Percentiles rank a stretch among this genome's conserved stretches.
phyloP scores from a whole-genome alignment of 2,113 vertebrate genomes.

The Girardinichthys multiradiatus region DNA sequence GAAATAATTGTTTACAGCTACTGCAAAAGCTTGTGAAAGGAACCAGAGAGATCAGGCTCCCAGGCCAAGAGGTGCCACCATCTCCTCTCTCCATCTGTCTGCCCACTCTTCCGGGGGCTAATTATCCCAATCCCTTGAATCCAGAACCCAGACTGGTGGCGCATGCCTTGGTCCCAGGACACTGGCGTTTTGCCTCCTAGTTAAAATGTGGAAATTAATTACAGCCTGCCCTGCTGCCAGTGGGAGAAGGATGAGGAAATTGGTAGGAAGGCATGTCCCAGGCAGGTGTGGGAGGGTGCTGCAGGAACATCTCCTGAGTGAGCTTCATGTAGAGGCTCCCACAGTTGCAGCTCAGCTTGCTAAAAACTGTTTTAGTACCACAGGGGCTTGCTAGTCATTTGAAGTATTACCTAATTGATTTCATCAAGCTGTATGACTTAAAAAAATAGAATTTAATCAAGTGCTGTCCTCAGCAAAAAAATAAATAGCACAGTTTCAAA shows the following conservation, averaged over 20 bases:
- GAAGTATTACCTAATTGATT: conserved; percentile 2
- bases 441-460: neutral
- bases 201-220: conserved; percentile 86
- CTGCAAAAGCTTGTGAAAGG: conserved; percentile 41
- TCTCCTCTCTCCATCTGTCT: conserved; percentile 83
- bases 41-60: conserved; percentile 67
- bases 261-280: conserved; percentile 54
- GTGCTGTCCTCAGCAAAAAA: neutral
- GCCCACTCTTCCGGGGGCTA: conserved; percentile 81
- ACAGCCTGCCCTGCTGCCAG: conserved; percentile 76
- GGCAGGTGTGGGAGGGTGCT: conserved; percentile 66
- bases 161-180: conserved; percentile 74
- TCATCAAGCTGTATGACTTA: neutral
- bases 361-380: conserved; percentile 1
- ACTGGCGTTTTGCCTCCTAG: conserved; percentile 79
- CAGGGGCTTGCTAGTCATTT: conserved; percentile 3
- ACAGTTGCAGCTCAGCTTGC: conserved; percentile 24
- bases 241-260: conserved; percentile 72
- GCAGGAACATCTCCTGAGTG: conserved; percentile 36
- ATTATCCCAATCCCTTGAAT: conserved; percentile 85
- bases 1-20: conserved; percentile 69
- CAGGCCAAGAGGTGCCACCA: conserved; percentile 63
- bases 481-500: neutral
- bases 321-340: conserved; percentile 17
- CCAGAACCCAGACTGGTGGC: conserved; percentile 77